phyloP scores from a whole-genome alignment of 2,113 vertebrate species.

The Micromys minutus region DNA sequence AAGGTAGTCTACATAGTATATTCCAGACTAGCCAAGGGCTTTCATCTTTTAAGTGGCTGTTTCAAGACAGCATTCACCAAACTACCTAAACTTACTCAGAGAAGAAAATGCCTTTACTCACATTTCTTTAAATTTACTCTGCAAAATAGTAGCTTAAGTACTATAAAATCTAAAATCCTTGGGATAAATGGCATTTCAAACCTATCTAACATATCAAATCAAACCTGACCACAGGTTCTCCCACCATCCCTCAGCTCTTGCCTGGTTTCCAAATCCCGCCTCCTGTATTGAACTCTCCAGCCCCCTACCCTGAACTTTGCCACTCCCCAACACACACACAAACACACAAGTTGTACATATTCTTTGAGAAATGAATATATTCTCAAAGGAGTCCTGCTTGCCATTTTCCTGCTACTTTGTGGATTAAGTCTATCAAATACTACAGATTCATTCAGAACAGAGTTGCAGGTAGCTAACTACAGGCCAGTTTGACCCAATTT shows the following conservation, averaged over 20 bases:
- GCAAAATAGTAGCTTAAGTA: background rate
- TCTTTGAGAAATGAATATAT: background rate
- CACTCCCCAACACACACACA: too few relatives aligned
- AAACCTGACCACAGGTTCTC: background rate
- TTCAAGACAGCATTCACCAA: constrained; percentile 10
- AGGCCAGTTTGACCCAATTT: constrained; percentile 12
- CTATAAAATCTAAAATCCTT: background rate
- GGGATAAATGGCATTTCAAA: background rate
- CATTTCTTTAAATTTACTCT: background rate
- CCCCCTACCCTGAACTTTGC: background rate
- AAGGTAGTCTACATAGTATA: background rate
- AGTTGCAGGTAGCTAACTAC: background rate
- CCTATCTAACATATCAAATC: background rate
- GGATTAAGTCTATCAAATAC: background rate
- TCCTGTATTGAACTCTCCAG: background rate
- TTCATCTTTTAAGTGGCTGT: constrained; percentile 46
- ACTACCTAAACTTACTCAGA: constrained; percentile 34
- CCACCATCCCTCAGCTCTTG: background rate
- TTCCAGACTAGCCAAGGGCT: background rate
- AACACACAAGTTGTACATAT: background rate
- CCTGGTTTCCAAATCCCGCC: background rate
- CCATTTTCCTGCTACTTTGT: constrained; percentile 9
- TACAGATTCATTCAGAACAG: constrained; percentile 33
- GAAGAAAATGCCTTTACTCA: constrained; percentile 20
- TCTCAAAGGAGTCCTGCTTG: background rate